Base-by-base conservation (phyloP, 1,140 invertebrate species). In the Whitmania pigra region DNA sequence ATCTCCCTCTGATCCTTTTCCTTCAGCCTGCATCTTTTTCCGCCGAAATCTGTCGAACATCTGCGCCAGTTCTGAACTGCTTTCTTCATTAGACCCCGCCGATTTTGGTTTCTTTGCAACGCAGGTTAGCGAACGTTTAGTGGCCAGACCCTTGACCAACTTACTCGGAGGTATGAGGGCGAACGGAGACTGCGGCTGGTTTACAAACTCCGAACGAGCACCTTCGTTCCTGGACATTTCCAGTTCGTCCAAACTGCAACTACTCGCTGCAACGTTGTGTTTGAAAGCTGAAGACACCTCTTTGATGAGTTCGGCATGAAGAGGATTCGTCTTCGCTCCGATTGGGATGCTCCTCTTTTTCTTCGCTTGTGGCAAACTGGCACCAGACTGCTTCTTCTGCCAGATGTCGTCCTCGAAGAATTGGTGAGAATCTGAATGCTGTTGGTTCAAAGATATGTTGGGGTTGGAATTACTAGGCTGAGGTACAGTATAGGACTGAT, bases 191-290 rank as follows among this genome's bases (percentile, higher is more conserved):
- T 22, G 22, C 29, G 4, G 57, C 57, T 63, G 57, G 22, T 63
- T 22, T 31, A 25, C 11, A 25, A 25, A 31, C 57, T 63, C 22
- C 20, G 22, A 31, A 22, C 11, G 57, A 13, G 22, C 22, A 13
- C 11, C 22, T n/a, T 63, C 57, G 29, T 31, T 22, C 29, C 29
- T 63, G 22, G 22, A 15, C 29, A 63, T 63, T 15, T 63, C 29
- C 57, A 63, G 29, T 63, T 63, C 57, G 57, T 63, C 57, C 29
- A 63, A n/a, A 63, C 57, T 63, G 57, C 57, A 63, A 63, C 22
- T 63, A 63, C 57, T 63, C 29, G 22, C 29, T 22, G 57, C 29
- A 6, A 25, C 29, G 57, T 63, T 63, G 57, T 31, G 57, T 17
- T 63, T 63, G 57, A 63, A 49, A 49, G 43, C 43, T 15, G 43